Conservation (phyloP, 2,797 vertebrate species). For the Gallirallus australis region DNA sequence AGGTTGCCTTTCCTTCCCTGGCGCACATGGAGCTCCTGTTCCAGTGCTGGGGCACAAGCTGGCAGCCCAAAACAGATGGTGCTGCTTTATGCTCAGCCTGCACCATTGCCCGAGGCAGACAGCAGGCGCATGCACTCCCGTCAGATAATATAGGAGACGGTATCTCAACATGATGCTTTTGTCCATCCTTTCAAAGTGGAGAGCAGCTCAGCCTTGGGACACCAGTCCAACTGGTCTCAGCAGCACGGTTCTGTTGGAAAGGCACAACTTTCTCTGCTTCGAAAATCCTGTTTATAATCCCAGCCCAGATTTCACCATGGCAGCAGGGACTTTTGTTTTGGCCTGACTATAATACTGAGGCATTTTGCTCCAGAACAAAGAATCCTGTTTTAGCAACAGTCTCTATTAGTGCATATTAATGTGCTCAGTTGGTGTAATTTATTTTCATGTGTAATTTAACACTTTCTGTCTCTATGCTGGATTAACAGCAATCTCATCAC, state of each 20-base stretch:
- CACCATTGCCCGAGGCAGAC: background rate
- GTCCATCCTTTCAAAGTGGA: background rate
- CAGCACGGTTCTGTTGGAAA: background rate
- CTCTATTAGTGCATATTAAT: slow-evolving; percentile 43
- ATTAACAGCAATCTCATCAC: background rate
- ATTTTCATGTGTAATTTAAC: slow-evolving; percentile 43
- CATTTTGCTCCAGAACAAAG: slow-evolving; percentile 59
- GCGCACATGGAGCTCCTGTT: accelerated
- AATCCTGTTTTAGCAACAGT: slow-evolving; percentile 49
- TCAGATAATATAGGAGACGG: background rate
- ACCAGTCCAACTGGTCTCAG: background rate
- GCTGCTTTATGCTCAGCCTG: background rate
- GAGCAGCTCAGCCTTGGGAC: background rate
- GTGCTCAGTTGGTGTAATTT: slow-evolving; percentile 29
- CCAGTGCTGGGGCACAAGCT: background rate
- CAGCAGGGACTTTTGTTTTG: slow-evolving; percentile 36
- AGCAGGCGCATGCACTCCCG: background rate
- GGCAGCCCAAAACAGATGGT: slow-evolving; percentile 41
- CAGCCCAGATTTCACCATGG: slow-evolving; percentile 4
- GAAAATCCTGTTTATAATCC: slow-evolving; percentile 26
- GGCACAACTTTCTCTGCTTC: background rate
- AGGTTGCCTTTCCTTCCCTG: background rate
- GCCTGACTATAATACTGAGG: slow-evolving; percentile 18
- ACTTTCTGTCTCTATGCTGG: background rate
- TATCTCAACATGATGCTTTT: background rate